Evolutionary conservation across 2,113 vertebrate genomes (phyloP).

Genomic region (Actinemys pallida): DNA sequence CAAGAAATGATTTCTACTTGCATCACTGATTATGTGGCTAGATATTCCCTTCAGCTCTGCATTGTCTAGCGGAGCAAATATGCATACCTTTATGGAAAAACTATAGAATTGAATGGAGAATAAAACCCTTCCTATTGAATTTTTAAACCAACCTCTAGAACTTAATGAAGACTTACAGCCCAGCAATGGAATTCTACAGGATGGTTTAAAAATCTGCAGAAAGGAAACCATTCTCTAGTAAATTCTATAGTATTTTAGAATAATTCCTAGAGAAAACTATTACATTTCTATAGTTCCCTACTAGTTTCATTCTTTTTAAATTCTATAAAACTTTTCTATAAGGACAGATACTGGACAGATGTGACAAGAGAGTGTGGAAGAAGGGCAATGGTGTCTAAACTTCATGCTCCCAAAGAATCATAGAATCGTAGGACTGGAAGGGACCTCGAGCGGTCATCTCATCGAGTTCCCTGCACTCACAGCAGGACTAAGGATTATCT

Average conservation of each 20-base stretch:
- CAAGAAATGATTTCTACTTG: too few species aligned
- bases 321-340: not conserved
- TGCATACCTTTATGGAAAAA: not conserved
- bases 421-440: not conserved
- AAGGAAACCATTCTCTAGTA: not conserved
- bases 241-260: not conserved
- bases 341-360: not conserved
- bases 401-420: not conserved
- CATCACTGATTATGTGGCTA: too few species aligned
- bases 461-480: too few species aligned
- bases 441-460: too few species aligned
- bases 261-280: not conserved
- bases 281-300: not conserved
- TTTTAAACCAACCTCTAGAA: not conserved
- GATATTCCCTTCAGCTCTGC: too few species aligned
- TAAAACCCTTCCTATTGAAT: fast-evolving
- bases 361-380: not conserved
- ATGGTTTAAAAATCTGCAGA: not conserved
- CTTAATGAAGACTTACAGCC: not conserved
- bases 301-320: not conserved
- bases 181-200: not conserved
- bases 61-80: not conserved
- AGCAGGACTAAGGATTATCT: too few species aligned
- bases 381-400: not conserved
- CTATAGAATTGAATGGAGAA: not conserved